phyloP scores from a whole-genome alignment of 2,888 invertebrate genomes.

The Neria commutata region DNA sequence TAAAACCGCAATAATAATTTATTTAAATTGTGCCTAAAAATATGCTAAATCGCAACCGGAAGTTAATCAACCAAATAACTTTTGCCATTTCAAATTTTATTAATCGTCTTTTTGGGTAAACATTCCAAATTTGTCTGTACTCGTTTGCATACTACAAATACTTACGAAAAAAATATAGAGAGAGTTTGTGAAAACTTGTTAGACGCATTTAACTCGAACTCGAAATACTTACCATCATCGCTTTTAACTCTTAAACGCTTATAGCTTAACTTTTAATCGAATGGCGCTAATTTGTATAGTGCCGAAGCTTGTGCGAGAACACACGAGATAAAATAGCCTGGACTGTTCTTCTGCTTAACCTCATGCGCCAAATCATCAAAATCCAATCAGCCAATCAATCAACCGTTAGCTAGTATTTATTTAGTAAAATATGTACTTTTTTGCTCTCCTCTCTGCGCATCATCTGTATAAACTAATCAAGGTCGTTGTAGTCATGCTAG shows the following conservation, averaged over 20 bases:
- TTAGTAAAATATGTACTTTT: too few species aligned
- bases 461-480: too few species aligned
- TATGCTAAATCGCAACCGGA: constrained; percentile 35
- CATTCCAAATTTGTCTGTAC: constrained; percentile 5
- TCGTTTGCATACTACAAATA: constrained; percentile 19
- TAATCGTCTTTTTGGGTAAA: background rate
- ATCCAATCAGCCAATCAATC: too few species aligned
- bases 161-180: background rate
- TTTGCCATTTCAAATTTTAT: background rate
- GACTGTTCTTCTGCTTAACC: too few species aligned
- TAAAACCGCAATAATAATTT: constrained; percentile 30
- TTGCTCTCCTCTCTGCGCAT: too few species aligned
- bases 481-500: too few species aligned
- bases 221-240: constrained; percentile 33
- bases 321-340: too few species aligned
- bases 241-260: constrained; percentile 9
- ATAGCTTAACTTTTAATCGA: too few species aligned
- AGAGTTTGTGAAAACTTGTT: constrained; percentile 12
- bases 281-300: too few species aligned
- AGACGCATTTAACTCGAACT: constrained; percentile 40
- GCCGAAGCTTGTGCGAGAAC: too few species aligned
- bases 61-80: constrained; percentile 22
- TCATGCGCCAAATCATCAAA: too few species aligned
- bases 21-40: constrained; percentile 44
- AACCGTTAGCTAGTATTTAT: too few species aligned